Evolutionary conservation across 2,113 vertebrate genomes (phyloP), one percentile per base, ranked within the genome.

Genomic region (Marmota monax): DNA sequence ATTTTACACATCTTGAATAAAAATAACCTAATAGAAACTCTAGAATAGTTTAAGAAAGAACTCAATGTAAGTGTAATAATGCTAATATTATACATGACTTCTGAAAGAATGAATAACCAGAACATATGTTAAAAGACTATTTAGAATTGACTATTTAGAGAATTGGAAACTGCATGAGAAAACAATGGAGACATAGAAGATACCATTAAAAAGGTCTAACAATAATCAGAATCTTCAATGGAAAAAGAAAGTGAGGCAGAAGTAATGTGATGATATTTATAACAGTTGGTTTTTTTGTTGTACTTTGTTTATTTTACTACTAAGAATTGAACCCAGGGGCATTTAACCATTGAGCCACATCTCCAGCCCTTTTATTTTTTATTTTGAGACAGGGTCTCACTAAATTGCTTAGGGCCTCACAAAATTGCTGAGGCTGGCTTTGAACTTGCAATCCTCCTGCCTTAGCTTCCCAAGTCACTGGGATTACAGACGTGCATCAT

Each of bases 151-250:
- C 45, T 9, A 45, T 20, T 53, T 13, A 88, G 83, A 72, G 8
- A 74, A 92, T 67, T 4, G 51, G 39, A 42, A 74, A 77, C 51
- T 91, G 27, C 8, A 34, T 78, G 78, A 51, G 76, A 88, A 88
- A 83, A 82, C 63, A 90, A 58, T 69, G 45, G 56, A 80, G 32
- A 78, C 39, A 53, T 65, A 74, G 25, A 67, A 79, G 63, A 70
- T 39, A 76, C 73, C 56, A 23, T 88, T 88, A 34, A 51, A 77
- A 92, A 72, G 53, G 73, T 73, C 56, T 79, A 96, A 79, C 53
- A 89, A 16, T 73, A 72, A 84, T 23, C 65, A 72, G 72, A 96
- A 39, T 65, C 63, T 53, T 89, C 63, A 53, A 78, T 72, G 42
- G 20, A 56, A 14, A 87, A 29, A 73, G 53, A 73, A 74, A 45